Evolutionary conservation across 2,888 invertebrate species (phyloP).

Genomic region (Machimus atricapillus): DNA sequence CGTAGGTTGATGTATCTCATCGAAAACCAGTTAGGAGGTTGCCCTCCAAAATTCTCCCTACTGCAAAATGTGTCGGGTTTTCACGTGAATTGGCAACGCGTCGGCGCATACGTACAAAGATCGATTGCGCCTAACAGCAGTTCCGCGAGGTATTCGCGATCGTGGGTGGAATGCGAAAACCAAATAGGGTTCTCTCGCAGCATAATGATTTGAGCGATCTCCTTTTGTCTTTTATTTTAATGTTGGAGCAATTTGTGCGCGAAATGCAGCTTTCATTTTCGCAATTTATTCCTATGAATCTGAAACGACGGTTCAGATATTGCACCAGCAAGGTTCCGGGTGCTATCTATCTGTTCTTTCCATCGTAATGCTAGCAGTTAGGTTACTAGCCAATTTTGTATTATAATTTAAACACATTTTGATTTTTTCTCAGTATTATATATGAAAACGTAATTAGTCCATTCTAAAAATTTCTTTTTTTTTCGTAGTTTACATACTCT

Average conservation of each 20-base stretch:
- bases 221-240: constrained; percentile 2
- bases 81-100: neutral
- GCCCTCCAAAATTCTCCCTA: neutral
- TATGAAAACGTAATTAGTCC: neutral
- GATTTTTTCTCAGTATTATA: neutral
- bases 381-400: neutral
- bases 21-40: neutral
- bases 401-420: neutral
- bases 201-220: constrained; percentile 19
- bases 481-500: too few species aligned
- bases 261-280: neutral
- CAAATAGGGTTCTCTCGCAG: neutral
- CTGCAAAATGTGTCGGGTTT: neutral
- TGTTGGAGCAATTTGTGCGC: neutral
- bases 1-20: neutral
- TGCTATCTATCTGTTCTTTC: neutral
- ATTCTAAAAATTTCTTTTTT: neutral
- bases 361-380: neutral
- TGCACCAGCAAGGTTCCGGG: neutral
- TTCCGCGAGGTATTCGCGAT: neutral
- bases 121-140: neutral
- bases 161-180: constrained; percentile 11
- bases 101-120: neutral
- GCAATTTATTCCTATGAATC: neutral
- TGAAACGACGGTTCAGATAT: neutral